phyloP scores from a whole-genome alignment of 2,113 vertebrate genomes.

The Scomber colias region DNA sequence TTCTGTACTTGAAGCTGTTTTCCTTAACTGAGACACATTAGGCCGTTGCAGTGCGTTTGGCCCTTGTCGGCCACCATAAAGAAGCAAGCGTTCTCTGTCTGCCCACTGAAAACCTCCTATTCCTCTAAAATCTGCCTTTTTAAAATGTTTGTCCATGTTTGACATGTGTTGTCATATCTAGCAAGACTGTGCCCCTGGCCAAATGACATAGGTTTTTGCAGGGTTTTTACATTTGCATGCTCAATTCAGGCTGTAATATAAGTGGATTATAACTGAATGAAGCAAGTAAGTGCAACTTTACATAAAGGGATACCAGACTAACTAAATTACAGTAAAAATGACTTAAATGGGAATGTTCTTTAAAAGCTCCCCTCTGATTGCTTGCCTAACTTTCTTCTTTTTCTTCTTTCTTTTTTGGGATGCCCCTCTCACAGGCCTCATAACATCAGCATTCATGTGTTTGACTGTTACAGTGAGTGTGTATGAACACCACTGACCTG shows the following conservation, averaged over 20 bases:
- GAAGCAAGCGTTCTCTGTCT: background rate
- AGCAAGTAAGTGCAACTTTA: conserved; percentile 30
- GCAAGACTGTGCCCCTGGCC: background rate
- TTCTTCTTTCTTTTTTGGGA: background rate
- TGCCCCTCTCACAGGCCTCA: background rate
- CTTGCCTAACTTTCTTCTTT: background rate
- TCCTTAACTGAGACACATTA: no score
- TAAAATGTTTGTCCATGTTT: no score
- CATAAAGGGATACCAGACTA: conserved; percentile 17
- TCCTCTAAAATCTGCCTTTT: no score
- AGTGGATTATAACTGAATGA: conserved; percentile 3
- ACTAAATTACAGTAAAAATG: conserved; percentile 23
- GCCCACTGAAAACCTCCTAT: background rate
- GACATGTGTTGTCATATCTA: background rate
- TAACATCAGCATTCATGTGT: background rate
- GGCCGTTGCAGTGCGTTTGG: no score
- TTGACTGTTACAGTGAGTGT: conserved; percentile 1
- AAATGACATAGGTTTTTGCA: no score
- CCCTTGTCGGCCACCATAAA: no score
- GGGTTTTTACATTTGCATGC: background rate
- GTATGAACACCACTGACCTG: conserved; percentile 26
- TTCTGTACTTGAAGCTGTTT: no score
- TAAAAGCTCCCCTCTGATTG: background rate
- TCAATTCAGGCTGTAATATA: conserved; percentile 6
- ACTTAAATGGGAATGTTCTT: conserved; percentile 31